Percentiles rank a stretch among this genome's conserved stretches.
Conservation (phyloP, 2,797 vertebrate species). For the Scyliorhinus canicula region DNA sequence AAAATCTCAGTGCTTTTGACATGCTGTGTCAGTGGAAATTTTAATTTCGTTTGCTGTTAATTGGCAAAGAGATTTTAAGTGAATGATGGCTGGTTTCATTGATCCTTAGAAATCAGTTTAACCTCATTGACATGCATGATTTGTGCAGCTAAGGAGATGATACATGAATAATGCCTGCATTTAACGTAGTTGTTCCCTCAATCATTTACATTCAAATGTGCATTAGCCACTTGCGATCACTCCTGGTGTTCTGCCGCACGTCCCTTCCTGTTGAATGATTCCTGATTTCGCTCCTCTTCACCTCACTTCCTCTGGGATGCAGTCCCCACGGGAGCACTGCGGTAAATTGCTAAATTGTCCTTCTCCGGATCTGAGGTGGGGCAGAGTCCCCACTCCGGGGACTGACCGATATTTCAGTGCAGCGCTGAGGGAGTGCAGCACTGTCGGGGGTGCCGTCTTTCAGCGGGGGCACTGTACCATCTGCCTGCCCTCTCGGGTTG, state of each 20-base stretch:
- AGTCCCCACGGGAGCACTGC: not conserved
- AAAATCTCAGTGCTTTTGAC: not conserved
- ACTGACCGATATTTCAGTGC: not conserved
- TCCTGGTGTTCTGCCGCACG: not conserved
- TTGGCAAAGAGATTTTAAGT: not conserved
- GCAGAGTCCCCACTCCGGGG: not conserved
- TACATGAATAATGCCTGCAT: slow-evolving; percentile 23
- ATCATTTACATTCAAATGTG: not conserved
- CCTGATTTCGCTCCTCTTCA: not conserved
- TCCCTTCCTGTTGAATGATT: not conserved
- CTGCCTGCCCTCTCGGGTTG: not conserved
- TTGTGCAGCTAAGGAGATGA: not conserved
- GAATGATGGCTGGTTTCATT: not conserved
- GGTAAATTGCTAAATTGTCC: not conserved
- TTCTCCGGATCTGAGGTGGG: not conserved
- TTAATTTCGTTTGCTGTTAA: slow-evolving; percentile 25
- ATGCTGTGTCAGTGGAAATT: not conserved
- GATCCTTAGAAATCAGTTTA: slow-evolving; percentile 25
- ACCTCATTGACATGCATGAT: not conserved
- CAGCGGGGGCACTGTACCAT: not conserved
- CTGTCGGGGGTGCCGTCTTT: not conserved
- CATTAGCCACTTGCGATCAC: not conserved
- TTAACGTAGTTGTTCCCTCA: not conserved
- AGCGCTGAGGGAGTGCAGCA: not conserved
- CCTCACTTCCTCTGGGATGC: not conserved